These are phyloP conservation scores for Trachythela sp. DNA, from an alignment of 64 coral and sea anemone species.

Conservation along the genomic window DNA sequence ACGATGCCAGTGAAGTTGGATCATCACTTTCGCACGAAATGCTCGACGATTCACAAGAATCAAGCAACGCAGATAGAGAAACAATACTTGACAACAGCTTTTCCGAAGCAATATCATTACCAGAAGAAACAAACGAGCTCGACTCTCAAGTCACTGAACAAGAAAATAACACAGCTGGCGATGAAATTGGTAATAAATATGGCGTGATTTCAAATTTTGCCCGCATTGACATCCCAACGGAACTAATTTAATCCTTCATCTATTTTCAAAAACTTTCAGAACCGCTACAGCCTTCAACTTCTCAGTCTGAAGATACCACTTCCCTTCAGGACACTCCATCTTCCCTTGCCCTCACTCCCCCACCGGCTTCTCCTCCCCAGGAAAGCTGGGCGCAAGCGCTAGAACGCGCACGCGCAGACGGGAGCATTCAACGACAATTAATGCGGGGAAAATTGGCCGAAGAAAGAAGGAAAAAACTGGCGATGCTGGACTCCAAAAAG, in stretches of 20 bases:
- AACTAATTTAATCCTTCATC: background rate
- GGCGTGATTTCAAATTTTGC: too few species aligned
- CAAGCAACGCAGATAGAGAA: too few species aligned
- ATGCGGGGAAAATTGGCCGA: slow-evolving; percentile 60
- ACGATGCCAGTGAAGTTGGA: background rate
- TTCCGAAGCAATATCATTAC: background rate
- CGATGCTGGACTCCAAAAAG: background rate
- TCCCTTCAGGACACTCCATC: background rate
- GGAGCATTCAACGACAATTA: slow-evolving; percentile 56
- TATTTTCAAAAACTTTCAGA: background rate
- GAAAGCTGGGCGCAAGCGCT: slow-evolving; percentile 1
- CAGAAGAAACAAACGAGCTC: background rate
- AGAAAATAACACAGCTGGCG: too few species aligned
- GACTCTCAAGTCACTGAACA: too few species aligned
- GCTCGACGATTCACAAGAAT: background rate
- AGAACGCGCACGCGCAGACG: slow-evolving; percentile 46
- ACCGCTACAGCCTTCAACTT: background rate
- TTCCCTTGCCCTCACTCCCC: background rate
- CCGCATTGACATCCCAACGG: too few species aligned
- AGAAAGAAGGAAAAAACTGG: slow-evolving; percentile 49
- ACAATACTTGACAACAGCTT: background rate
- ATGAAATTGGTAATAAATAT: too few species aligned
- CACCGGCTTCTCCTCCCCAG: background rate
- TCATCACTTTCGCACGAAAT: background rate
- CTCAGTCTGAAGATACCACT: background rate